A percentile compares a stretch with the other conserved stretches of the same genome.
phyloP scores from a whole-genome alignment of 2,888 invertebrate species.

The Deroplatys truncata region DNA sequence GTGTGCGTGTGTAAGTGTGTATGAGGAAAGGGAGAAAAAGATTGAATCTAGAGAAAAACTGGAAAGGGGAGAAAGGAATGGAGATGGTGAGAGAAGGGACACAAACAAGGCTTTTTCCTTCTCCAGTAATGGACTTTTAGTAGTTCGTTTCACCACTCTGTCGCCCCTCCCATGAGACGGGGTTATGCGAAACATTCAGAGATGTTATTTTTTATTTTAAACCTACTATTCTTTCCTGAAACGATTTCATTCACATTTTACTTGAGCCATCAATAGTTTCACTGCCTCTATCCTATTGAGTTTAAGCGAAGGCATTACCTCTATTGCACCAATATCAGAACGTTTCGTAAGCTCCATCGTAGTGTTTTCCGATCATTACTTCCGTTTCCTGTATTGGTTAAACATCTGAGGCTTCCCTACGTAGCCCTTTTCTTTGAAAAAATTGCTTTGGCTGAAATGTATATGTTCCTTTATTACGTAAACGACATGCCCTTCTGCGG shows the following conservation, averaged over 20 bases:
- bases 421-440: too few relatives aligned
- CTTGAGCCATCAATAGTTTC: too few relatives aligned
- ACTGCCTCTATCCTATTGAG: too few relatives aligned
- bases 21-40: background rate
- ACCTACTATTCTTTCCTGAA: background rate
- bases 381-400: too few relatives aligned
- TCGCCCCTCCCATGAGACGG: background rate
- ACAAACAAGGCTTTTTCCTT: background rate
- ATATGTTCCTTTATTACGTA: too few relatives aligned
- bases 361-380: too few relatives aligned
- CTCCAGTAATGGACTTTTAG: background rate
- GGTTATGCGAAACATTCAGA: background rate
- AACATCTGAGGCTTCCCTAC: too few relatives aligned
- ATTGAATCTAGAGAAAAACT: background rate
- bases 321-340: too few relatives aligned
- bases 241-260: background rate
- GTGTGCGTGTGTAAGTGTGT: background rate
- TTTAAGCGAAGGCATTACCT: too few relatives aligned
- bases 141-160: background rate
- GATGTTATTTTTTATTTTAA: background rate
- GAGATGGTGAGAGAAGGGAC: background rate
- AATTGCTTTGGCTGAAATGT: too few relatives aligned
- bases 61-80: background rate
- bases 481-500: too few relatives aligned
- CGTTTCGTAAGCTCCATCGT: too few relatives aligned